These are phyloP conservation scores for Microcebus murinus DNA, from an alignment of 2,113 vertebrate species.

Conservation along the genomic window DNA sequence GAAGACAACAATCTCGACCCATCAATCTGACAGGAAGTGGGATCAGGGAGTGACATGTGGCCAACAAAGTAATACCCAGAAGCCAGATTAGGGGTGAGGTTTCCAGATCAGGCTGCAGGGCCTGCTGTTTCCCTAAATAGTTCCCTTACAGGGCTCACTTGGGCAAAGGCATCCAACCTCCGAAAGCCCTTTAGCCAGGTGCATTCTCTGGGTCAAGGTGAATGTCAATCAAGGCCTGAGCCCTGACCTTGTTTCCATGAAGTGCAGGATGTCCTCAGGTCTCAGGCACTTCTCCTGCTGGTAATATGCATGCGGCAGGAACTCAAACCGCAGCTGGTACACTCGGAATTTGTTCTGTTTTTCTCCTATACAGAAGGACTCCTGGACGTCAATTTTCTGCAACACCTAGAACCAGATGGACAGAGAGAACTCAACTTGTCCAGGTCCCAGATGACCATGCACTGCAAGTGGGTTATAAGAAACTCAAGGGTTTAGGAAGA, in stretches of 20 bases:
- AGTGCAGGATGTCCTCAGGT: conserved; percentile 90
- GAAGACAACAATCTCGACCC: neutral
- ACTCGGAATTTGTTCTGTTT: conserved; percentile 83
- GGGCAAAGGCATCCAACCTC: neutral
- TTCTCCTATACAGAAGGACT: conserved; percentile 86
- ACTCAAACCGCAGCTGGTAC: conserved; percentile 91
- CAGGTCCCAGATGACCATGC: neutral
- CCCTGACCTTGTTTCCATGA: conserved; percentile 93
- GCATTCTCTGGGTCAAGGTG: neutral
- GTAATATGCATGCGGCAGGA: conserved; percentile 90
- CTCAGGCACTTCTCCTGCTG: conserved; percentile 91
- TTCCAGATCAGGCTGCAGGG: neutral
- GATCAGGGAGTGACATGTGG: neutral
- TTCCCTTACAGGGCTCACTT: neutral
- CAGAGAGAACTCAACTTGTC: neutral
- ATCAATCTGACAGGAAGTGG: too few relatives aligned
- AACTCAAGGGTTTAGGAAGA: neutral
- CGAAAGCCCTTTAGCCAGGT: neutral
- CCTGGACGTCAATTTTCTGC: conserved; percentile 92
- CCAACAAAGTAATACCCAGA: neutral
- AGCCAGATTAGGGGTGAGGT: neutral
- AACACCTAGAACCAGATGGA: conserved; percentile 87
- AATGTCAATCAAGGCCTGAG: rapidly evolving
- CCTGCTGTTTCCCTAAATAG: neutral
- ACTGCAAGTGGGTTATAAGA: neutral